A percentile compares a stretch with the other conserved stretches of the same genome.
These are phyloP conservation scores for Labrus mixtus DNA, from an alignment of 2,113 vertebrate species.

Conservation along the genomic window DNA sequence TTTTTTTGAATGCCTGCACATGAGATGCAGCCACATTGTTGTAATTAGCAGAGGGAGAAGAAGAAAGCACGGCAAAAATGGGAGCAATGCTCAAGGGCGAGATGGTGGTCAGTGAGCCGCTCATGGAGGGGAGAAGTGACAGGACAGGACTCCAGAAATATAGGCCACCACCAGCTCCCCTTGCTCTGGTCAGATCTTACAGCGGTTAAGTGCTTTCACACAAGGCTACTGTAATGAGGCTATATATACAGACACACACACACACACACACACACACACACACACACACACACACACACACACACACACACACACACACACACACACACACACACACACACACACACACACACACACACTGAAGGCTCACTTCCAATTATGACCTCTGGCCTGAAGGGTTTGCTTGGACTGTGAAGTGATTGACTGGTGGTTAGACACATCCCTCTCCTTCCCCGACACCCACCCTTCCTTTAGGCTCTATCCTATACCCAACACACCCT, in stretches of 20 bases:
- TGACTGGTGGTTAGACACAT: conserved; percentile 57
- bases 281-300: conserved; percentile 11
- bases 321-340: too few relatives aligned
- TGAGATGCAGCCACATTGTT: conserved; percentile 33
- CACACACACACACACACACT: conserved; percentile 9
- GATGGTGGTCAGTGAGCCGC: conserved; percentile 32
- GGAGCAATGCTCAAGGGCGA: conserved; percentile 57
- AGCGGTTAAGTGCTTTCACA: conserved; percentile 31
- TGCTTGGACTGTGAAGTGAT: conserved; percentile 37
- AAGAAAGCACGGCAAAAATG: conserved; percentile 36
- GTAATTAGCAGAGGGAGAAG: conserved; percentile 47
- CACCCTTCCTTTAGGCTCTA: conserved; percentile 43
- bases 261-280: conserved; percentile 33
- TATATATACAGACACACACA: conserved; percentile 13
- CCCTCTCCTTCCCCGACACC: conserved; percentile 37
- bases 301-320: conserved; percentile 28
- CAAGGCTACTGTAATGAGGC: conserved; percentile 28
- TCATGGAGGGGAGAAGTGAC: conserved; percentile 22
- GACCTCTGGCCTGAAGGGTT: conserved; percentile 60
- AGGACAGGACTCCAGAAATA: conserved; percentile 63
- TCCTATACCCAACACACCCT: conserved; percentile 27
- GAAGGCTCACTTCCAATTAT: conserved; percentile 30
- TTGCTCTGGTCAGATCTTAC: conserved; percentile 46
- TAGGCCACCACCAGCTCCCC: conserved; percentile 63
- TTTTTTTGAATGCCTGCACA: conserved; percentile 30